These are phyloP conservation scores for Pollenia griseotomentosa DNA, from an alignment of 2,888 invertebrate species.

Conservation along the genomic window DNA sequence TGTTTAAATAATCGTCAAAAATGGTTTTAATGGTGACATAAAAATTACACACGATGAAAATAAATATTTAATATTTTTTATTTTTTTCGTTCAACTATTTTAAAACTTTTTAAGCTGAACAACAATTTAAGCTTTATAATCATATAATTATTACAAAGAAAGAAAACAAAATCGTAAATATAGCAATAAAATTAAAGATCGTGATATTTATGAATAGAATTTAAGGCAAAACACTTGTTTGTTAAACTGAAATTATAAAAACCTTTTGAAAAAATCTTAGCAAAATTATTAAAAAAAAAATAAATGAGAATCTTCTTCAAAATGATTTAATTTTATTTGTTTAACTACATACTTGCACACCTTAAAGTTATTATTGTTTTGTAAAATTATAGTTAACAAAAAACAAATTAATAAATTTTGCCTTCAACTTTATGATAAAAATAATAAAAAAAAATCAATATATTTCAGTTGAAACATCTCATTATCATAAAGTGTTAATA, in stretches of 20 bases:
- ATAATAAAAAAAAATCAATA: conserved; percentile 11
- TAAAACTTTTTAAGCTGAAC: conserved; percentile 7
- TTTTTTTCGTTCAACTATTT: not conserved
- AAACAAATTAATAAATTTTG: conserved; percentile 39
- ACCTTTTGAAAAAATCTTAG: not conserved
- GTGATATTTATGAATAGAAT: conserved; percentile 63
- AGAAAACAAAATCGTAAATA: conserved; percentile 17
- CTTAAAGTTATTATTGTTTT: conserved; percentile 40
- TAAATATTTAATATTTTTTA: conserved; percentile 7
- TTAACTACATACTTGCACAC: conserved; percentile 54
- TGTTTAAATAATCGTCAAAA: not conserved
- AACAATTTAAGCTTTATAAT: conserved; percentile 53
- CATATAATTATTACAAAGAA: conserved; percentile 54
- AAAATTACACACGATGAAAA: conserved; percentile 52
- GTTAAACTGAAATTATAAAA: conserved; percentile 30
- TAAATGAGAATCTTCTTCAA: conserved; percentile 47
- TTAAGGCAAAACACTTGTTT: conserved; percentile 61
- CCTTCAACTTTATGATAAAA: conserved; percentile 59
- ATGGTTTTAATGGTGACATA: conserved; percentile 34
- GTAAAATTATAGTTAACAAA: not conserved
- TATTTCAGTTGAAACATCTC: conserved; percentile 54
- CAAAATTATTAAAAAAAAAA: not conserved
- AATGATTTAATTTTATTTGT: conserved; percentile 46
- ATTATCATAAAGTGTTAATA: not conserved
- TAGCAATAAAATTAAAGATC: conserved; percentile 52